A percentile compares a stretch with the other conserved stretches of the same genome.
Evolutionary conservation across 92 coral and sea anemone genomes (phyloP).

Genomic region (Diadumene lineata): DNA sequence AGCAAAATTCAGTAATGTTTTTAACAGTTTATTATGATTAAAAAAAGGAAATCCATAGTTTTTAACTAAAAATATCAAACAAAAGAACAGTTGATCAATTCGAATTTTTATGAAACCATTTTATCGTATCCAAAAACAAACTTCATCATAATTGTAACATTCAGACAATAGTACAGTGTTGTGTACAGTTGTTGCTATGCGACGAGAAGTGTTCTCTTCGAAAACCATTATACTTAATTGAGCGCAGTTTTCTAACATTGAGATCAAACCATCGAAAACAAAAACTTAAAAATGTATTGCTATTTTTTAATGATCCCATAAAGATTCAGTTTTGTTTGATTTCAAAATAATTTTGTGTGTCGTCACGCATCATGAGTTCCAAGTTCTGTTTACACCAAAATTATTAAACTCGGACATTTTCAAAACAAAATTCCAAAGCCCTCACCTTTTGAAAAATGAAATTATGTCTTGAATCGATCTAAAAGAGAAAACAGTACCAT

Average conservation of each 20-base stretch:
- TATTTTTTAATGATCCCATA: constrained; percentile 22
- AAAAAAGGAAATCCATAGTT: too few relatives aligned
- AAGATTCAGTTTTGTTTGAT: background rate
- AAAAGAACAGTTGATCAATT: background rate
- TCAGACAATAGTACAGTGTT: background rate
- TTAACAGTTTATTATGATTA: too few relatives aligned
- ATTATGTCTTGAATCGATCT: constrained; percentile 81
- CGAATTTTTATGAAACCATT: background rate
- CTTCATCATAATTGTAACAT: background rate
- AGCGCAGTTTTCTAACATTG: background rate
- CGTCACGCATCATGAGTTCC: background rate
- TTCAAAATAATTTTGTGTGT: background rate
- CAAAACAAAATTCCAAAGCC: background rate
- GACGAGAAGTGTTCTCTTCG: background rate
- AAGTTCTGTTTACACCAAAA: background rate
- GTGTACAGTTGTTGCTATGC: constrained; percentile 6
- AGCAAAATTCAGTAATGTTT: too few relatives aligned
- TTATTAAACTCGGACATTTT: background rate
- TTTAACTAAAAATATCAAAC: too few relatives aligned
- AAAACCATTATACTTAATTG: constrained; percentile 18
- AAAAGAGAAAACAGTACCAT: background rate
- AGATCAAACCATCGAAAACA: constrained; percentile 18
- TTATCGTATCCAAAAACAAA: background rate
- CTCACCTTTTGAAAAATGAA: constrained; percentile 78
- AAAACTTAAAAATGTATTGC: too few relatives aligned